Evolutionary conservation across 53 echinoderm and acorn worm genomes (phyloP).

Genomic region (Astropecten irregularis): DNA sequence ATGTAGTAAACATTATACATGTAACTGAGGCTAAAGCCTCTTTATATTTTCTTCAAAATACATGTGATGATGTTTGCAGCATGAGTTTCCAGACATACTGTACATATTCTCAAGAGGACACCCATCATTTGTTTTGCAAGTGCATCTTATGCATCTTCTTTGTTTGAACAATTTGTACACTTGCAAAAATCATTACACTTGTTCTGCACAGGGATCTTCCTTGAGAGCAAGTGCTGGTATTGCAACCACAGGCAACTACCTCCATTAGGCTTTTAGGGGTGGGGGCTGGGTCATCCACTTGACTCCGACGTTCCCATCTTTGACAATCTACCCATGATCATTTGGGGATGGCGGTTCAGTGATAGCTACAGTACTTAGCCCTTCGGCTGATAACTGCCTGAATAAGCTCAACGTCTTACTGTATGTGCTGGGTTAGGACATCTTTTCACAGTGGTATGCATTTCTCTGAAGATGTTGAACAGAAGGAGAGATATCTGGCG

Average conservation of each 20-base stretch:
- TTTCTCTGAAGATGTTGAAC: background rate
- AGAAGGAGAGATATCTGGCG: background rate
- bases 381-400: background rate
- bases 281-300: background rate
- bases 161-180: background rate
- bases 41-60: too few species aligned
- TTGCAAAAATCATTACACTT: background rate
- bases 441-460: slow-evolving; percentile 10
- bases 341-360: background rate
- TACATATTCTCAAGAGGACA: too few species aligned
- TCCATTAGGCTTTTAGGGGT: background rate
- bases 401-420: slow-evolving; percentile 3
- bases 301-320: background rate
- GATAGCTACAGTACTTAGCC: background rate
- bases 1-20: too few species aligned
- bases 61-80: too few species aligned
- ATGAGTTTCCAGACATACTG: too few species aligned
- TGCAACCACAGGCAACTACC: background rate
- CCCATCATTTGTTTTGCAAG: too few species aligned
- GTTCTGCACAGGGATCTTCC: background rate
- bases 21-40: too few species aligned
- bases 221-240: background rate
- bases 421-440: background rate
- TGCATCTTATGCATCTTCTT: background rate
- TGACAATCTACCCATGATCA: slow-evolving; percentile 2